phyloP scores from a whole-genome alignment of 2,888 invertebrate species.

The Nomada goodeniana region DNA sequence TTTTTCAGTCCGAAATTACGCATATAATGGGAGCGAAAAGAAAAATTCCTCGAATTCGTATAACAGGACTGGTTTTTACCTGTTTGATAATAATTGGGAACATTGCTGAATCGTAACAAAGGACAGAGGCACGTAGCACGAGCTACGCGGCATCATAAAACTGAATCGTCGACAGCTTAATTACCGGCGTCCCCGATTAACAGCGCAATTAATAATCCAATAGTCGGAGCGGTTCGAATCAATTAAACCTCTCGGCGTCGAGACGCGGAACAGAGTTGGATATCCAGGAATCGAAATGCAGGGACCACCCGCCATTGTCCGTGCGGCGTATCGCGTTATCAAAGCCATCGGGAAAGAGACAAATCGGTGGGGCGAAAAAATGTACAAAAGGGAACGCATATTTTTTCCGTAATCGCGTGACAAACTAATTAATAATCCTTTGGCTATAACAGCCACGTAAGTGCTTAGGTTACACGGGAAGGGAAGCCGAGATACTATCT shows the following conservation, averaged over 20 bases:
- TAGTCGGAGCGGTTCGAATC: slow-evolving; percentile 59
- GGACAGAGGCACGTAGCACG: slow-evolving; percentile 23
- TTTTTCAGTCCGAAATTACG: background rate
- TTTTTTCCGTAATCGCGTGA: slow-evolving; percentile 33
- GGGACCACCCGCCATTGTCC: background rate
- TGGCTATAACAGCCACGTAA: slow-evolving; percentile 73
- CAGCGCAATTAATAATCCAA: slow-evolving; percentile 62
- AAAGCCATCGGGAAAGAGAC: background rate
- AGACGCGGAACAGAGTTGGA: slow-evolving; percentile 5
- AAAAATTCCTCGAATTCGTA: background rate
- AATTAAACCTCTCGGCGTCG: slow-evolving; percentile 59
- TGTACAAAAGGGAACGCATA: background rate
- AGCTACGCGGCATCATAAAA: slow-evolving; percentile 53
- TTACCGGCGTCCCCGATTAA: slow-evolving; percentile 64
- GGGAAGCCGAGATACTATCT: slow-evolving; percentile 82
- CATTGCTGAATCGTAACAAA: slow-evolving; percentile 3
- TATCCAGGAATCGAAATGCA: slow-evolving; percentile 1
- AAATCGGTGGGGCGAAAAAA: too few relatives aligned
- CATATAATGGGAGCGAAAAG: background rate
- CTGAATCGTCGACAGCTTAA: slow-evolving; percentile 62
- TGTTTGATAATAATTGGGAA: slow-evolving; percentile 17
- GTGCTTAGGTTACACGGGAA: slow-evolving; percentile 74
- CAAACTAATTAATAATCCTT: slow-evolving; percentile 75
- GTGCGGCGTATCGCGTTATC: background rate
- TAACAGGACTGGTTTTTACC: background rate